Evolutionary conservation across 2,797 vertebrate species (phyloP).

Genomic region (Macropus fuliginosus): DNA sequence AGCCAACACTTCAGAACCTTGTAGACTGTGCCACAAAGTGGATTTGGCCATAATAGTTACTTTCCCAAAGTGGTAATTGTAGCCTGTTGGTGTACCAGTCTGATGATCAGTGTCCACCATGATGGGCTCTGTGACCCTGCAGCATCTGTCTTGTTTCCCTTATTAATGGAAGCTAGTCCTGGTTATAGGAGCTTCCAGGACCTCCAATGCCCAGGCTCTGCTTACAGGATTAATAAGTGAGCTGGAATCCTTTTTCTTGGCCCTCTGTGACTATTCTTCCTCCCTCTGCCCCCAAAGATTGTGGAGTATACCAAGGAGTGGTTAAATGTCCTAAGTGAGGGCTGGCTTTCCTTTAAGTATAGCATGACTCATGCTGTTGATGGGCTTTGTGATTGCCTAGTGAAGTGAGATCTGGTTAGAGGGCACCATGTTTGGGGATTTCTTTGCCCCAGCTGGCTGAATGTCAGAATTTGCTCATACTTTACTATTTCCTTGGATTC

Average conservation of each 20-base stretch:
- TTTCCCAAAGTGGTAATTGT: background rate
- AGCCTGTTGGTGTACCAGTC: background rate
- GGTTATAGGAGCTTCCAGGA: background rate
- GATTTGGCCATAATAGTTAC: background rate
- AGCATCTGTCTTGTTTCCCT: background rate
- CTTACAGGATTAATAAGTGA: constrained; percentile 17
- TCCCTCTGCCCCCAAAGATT: background rate
- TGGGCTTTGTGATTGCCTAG: constrained; percentile 26
- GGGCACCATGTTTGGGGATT: background rate
- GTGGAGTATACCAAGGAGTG: background rate
- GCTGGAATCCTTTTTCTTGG: background rate
- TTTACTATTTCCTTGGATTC: background rate
- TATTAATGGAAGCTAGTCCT: background rate
- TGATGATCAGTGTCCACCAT: background rate
- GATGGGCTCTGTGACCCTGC: background rate
- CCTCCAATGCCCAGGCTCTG: background rate
- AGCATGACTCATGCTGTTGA: background rate
- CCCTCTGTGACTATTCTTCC: background rate
- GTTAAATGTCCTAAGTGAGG: constrained; percentile 8
- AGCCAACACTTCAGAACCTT: background rate
- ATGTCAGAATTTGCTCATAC: background rate
- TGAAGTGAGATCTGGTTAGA: background rate
- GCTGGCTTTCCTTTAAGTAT: background rate
- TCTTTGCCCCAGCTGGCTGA: background rate
- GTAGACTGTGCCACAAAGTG: background rate